These are phyloP conservation scores for Scopus umbretta DNA, from an alignment of 2,113 vertebrate genomes.

Conservation along the genomic window DNA sequence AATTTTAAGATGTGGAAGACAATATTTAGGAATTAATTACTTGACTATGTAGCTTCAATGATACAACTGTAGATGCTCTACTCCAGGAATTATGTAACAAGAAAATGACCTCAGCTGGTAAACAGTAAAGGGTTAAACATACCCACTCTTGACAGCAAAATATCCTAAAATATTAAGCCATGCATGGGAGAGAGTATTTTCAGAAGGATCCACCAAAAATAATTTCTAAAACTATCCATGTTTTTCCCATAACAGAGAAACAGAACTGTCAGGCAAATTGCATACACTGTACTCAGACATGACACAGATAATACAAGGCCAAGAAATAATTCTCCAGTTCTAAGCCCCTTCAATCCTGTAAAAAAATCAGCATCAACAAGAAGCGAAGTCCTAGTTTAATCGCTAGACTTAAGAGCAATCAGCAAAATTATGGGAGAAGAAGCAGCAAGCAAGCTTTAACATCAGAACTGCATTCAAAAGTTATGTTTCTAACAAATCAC, in stretches of 20 bases:
- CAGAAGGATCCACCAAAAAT: background rate
- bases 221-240: background rate
- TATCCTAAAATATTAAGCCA: background rate
- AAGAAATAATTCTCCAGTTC: background rate
- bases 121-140: background rate
- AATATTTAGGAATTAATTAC: background rate
- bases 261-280: background rate
- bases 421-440: background rate
- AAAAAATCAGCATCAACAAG: background rate
- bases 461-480: background rate
- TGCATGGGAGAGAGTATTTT: background rate
- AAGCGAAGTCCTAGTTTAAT: background rate
- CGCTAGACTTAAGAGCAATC: background rate
- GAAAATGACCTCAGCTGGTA: background rate
- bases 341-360: background rate
- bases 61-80: background rate
- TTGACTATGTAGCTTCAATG: background rate
- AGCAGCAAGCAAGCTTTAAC: background rate
- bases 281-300: rapidly evolving
- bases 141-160: background rate
- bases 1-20: background rate
- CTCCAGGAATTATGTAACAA: background rate
- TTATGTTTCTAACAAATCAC: background rate
- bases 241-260: background rate
- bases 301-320: background rate